Base-by-base conservation (phyloP, 1,140 invertebrate species). In the Latrodectus geometricus region DNA sequence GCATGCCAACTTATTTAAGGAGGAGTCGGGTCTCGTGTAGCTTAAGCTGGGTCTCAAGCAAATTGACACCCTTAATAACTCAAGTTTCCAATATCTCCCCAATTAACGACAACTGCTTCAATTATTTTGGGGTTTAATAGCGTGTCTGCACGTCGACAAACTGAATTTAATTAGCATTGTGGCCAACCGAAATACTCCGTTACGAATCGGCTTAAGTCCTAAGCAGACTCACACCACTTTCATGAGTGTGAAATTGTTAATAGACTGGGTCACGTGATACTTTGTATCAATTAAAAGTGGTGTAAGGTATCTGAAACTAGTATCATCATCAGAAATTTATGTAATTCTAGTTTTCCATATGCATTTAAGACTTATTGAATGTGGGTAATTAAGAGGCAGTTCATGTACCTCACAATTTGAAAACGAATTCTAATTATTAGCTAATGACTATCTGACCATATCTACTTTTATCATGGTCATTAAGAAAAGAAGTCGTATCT, bases 71-170 rank as follows among this genome's bases (percentile, higher is more conserved):
- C 69, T 12, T 21, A 82, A 49, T 82, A 82, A 61, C 61, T 49
- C 21, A 61, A 56, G 80, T 73, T 74, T 61, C 50, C 50, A 49
- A 82, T 82, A 82, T 73, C 23, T 12, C 80, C 23, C 52, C 70
- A 82, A 82, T 82, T 74, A 82, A 82, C 80, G 70, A 73, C 70
- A 82, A 73, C 69, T 82, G 23, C 80, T 61, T 61, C 68, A 82
- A 82, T 82, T 82, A 82, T 82, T 82, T 74, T n/a, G 70, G 20
- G 70, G 80, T 82, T 82, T 73, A 82, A 82, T 82, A 82, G 80
- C 50, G 56, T 73, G 70, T 82, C 70, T 65, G 69, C 80, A 78
- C 49, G 76, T 66, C 61, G 56, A 56, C 76, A 56, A 82, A 73
- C 80, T 70, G 80, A 82, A 82, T 82, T 74, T 73, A 82, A 82